Conservation (phyloP, 2,797 vertebrate genomes). For the Gymnodraco acuticeps region DNA sequence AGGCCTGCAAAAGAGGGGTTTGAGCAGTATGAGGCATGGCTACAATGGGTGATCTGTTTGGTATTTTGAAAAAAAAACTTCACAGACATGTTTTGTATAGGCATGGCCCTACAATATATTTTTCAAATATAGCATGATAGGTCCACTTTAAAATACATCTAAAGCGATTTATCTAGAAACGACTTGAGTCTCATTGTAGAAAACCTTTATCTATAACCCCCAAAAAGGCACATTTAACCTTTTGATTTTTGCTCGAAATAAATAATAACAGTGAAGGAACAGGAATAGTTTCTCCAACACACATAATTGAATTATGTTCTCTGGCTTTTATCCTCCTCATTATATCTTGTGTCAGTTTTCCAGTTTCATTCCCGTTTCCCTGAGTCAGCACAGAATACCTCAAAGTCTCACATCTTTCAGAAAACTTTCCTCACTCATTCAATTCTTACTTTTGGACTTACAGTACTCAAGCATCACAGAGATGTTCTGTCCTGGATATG, state of each 20-base stretch:
- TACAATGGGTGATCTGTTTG: no score
- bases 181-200: neutral
- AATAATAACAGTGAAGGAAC: neutral
- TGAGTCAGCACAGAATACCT: slow-evolving; percentile 33
- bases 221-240: neutral
- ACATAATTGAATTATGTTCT: neutral
- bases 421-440: neutral
- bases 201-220: neutral
- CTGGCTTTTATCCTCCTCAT: neutral
- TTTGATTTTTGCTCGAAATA: neutral
- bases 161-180: neutral
- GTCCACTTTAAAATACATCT: neutral
- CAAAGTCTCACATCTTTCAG: slow-evolving; percentile 10
- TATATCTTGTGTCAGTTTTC: slow-evolving; percentile 5
- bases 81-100: no score
- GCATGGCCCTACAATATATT: no score
- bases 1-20: no score
- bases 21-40: no score
- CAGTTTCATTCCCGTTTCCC: slow-evolving; percentile 4
- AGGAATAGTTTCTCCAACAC: neutral
- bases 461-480: neutral
- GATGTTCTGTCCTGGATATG: slow-evolving; percentile 3
- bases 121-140: no score
- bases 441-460: slow-evolving; percentile 22
- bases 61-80: no score